Percentiles rank a stretch among this genome's conserved stretches.
Evolutionary conservation across 2,797 vertebrate species (phyloP).

Genomic region (Oceanodroma leucorhoa): DNA sequence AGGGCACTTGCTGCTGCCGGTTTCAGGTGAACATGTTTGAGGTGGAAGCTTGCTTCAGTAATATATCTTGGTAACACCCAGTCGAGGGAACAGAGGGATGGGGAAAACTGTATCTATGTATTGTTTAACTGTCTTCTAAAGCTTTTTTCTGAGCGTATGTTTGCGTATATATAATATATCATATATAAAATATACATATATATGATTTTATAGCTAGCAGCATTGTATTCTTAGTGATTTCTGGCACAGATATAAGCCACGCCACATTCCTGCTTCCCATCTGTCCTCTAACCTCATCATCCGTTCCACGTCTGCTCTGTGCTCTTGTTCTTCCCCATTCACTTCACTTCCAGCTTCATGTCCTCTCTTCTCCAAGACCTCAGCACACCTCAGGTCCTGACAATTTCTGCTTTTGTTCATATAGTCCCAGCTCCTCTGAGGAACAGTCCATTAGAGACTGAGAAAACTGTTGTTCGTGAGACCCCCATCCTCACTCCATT

Average conservation of each 20-base stretch:
- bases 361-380: not conserved
- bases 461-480: not conserved
- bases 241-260: not conserved
- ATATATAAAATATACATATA: not conserved
- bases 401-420: not conserved
- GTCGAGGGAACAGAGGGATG: not conserved
- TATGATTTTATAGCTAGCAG: not conserved
- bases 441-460: not conserved
- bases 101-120: not conserved
- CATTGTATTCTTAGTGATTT: not conserved
- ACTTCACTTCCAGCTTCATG: not conserved
- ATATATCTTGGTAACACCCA: not conserved
- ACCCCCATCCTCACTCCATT: not conserved
- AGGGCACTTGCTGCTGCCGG: not conserved
- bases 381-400: not conserved
- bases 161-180: not conserved
- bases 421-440: not conserved
- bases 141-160: not conserved
- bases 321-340: not conserved
- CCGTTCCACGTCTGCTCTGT: accelerated
- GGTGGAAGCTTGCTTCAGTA: not conserved
- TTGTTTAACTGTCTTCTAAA: not conserved
- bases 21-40: not conserved
- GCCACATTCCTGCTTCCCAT: not conserved
- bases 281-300: not conserved